Evolutionary conservation across 2,797 vertebrate species (phyloP).

Genomic region (Picus viridis): DNA sequence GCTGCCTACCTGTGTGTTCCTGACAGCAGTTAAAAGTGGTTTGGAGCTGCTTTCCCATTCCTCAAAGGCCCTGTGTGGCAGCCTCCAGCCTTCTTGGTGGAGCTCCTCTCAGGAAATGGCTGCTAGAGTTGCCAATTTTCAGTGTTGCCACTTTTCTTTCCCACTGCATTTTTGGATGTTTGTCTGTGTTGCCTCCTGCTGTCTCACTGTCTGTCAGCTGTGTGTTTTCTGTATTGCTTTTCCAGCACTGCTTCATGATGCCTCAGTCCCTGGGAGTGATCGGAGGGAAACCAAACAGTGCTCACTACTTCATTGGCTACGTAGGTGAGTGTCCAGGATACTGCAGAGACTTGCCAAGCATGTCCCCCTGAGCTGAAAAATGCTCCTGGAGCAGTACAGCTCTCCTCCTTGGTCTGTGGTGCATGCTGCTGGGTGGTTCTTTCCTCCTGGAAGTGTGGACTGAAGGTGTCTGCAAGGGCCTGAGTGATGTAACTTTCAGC

Average conservation of each 20-base stretch:
- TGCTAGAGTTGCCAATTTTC: not conserved
- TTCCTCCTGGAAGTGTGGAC: not conserved
- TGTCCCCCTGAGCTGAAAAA: not conserved
- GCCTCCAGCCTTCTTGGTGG: not conserved
- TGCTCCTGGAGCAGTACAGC: not conserved
- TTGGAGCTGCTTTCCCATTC: not conserved
- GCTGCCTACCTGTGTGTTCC: not conserved
- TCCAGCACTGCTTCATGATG: conserved; percentile 98
- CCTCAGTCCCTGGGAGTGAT: conserved; percentile 98
- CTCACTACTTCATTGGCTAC: conserved; percentile 99
- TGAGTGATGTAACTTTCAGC: not conserved
- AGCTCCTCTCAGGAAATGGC: not conserved
- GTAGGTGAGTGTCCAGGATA: conserved; percentile 86
- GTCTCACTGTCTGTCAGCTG: conserved; percentile 56
- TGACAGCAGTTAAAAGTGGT: not conserved
- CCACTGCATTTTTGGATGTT: not conserved
- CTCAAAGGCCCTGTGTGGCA: not conserved
- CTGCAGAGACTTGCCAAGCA: not conserved
- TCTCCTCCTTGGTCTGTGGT: not conserved
- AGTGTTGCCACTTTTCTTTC: not conserved
- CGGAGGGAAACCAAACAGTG: conserved; percentile 98
- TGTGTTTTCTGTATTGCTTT: conserved; percentile 67
- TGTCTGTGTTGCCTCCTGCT: conserved; percentile 1
- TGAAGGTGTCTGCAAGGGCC: not conserved
- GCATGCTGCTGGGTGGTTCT: not conserved